Evolutionary conservation across 2,113 vertebrate genomes (phyloP).

Genomic region (Catagonus wagneri): DNA sequence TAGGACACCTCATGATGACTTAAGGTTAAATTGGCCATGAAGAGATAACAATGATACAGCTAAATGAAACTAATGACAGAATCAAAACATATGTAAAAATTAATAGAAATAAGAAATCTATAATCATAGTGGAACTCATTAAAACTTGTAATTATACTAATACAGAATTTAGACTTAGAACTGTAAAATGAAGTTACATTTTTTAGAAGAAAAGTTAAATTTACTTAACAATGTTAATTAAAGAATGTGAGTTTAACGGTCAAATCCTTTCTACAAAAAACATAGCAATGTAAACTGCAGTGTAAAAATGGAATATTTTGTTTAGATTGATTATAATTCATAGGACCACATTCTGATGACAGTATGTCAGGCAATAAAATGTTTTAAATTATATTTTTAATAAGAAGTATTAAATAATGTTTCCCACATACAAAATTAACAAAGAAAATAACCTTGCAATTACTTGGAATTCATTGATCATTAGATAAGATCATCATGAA

Average conservation of each 20-base stretch:
- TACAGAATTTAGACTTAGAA: neutral
- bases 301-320: neutral
- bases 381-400: neutral
- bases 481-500: neutral
- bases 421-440: constrained; percentile 15
- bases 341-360: neutral
- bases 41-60: neutral
- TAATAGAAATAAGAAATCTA: neutral
- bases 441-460: neutral
- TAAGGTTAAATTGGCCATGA: neutral
- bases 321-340: neutral
- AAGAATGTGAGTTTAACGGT: constrained; percentile 8
- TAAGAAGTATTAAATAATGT: neutral
- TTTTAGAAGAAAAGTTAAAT: constrained; percentile 22
- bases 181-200: neutral
- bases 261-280: constrained; percentile 4
- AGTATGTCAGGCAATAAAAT: neutral
- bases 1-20: neutral
- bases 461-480: neutral
- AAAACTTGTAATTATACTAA: neutral
- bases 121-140: neutral
- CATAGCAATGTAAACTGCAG: neutral
- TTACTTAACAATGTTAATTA: neutral
- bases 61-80: neutral
- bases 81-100: neutral